phyloP scores from a whole-genome alignment of 2,888 invertebrate species.

The Allolobophora icterica region DNA sequence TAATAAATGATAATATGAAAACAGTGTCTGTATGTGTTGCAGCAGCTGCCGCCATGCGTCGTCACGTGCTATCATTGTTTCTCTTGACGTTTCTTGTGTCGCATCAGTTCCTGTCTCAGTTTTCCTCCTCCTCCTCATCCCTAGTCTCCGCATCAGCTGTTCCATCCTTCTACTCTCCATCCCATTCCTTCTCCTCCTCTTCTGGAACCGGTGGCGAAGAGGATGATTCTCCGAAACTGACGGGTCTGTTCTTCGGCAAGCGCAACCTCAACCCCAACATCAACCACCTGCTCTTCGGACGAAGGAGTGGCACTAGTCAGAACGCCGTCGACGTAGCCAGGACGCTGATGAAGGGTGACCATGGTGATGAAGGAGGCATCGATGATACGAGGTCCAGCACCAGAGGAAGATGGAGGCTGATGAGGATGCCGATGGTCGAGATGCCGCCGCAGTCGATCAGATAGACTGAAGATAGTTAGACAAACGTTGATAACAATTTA shows the following conservation, averaged over 20 bases:
- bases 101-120: conserved; percentile 21
- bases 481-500: not conserved
- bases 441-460: not conserved
- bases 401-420: not conserved
- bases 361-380: not conserved
- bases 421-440: not conserved
- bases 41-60: not conserved
- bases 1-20: not conserved
- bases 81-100: not conserved
- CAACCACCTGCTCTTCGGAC: conserved; percentile 29
- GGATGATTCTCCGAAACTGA: not conserved
- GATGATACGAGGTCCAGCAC: not conserved
- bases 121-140: conserved; percentile 29
- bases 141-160: not conserved
- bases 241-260: not conserved
- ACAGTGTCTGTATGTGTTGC: not conserved
- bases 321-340: not conserved
- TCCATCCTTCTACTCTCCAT: not conserved
- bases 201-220: not conserved
- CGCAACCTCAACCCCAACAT: conserved; percentile 30
- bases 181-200: not conserved
- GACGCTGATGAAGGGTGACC: not conserved
- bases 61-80: not conserved
- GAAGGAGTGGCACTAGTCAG: not conserved
- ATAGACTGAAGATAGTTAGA: not conserved